Conservation (phyloP, 2,113 vertebrate species). For the Copsychus sechellarum region DNA sequence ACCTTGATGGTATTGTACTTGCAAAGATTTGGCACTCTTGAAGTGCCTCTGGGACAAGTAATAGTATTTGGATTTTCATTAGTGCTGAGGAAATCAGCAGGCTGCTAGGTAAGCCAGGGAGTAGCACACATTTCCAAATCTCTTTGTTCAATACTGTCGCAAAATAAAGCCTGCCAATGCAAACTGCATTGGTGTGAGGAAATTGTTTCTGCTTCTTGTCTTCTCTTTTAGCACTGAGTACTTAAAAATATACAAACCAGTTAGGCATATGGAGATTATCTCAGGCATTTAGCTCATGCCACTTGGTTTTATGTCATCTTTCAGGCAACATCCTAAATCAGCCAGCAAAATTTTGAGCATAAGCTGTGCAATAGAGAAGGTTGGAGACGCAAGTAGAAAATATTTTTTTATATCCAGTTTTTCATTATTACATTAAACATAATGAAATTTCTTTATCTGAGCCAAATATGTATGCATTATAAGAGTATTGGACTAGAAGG, state of each 20-base stretch:
- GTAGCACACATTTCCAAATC: neutral
- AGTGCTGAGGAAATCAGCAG: neutral
- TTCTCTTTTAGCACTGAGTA: neutral
- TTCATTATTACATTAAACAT: neutral
- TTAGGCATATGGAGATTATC: neutral
- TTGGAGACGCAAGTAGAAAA: neutral
- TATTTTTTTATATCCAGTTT: neutral
- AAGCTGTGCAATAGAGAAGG: neutral
- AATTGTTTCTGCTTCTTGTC: neutral
- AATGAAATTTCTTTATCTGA: neutral
- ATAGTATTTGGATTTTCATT: neutral
- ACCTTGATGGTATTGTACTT: neutral
- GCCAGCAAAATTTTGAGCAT: neutral
- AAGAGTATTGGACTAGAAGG: neutral
- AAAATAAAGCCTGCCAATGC: neutral
- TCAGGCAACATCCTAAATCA: neutral
- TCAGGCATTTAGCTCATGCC: neutral
- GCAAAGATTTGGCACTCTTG: neutral
- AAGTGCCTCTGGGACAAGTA: neutral
- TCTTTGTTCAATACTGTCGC: neutral
- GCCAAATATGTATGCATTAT: neutral
- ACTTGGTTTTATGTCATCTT: neutral
- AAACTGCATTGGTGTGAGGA: accelerated
- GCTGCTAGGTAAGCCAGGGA: neutral
- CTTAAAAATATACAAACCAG: neutral